Evolutionary conservation across 2,113 vertebrate species (phyloP).

Genomic region (Lichenostomus cassidix): DNA sequence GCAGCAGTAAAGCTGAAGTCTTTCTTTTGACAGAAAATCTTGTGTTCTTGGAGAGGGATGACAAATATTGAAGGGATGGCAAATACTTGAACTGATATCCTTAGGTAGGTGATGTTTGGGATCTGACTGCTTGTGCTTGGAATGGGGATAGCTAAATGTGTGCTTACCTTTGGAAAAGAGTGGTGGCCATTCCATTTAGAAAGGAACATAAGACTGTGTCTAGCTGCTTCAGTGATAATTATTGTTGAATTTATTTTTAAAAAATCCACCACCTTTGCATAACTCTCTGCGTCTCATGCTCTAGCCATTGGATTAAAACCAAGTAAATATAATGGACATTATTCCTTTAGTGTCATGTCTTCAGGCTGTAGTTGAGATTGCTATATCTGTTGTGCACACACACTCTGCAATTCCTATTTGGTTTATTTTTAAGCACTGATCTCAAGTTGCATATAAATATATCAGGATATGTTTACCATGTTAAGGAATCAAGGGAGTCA

Average conservation of each 20-base stretch:
- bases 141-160: background rate
- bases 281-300: background rate
- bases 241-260: background rate
- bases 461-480: background rate
- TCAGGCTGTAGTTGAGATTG: background rate
- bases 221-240: background rate
- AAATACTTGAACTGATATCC: background rate
- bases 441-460: background rate
- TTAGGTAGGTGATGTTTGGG: background rate
- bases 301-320: background rate
- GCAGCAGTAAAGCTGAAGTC: background rate
- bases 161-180: background rate
- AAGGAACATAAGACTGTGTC: background rate
- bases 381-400: background rate
- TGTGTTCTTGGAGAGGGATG: background rate
- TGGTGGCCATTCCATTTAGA: background rate
- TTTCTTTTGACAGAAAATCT: background rate
- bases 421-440: constrained; percentile 31
- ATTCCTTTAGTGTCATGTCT: background rate
- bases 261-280: background rate
- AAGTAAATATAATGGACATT: background rate
- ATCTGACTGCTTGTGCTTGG: background rate
- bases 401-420: background rate
- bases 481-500: background rate
- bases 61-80: background rate